Evolutionary conservation across 2,888 invertebrate genomes (phyloP).

Genomic region (Aphodius granarius): DNA sequence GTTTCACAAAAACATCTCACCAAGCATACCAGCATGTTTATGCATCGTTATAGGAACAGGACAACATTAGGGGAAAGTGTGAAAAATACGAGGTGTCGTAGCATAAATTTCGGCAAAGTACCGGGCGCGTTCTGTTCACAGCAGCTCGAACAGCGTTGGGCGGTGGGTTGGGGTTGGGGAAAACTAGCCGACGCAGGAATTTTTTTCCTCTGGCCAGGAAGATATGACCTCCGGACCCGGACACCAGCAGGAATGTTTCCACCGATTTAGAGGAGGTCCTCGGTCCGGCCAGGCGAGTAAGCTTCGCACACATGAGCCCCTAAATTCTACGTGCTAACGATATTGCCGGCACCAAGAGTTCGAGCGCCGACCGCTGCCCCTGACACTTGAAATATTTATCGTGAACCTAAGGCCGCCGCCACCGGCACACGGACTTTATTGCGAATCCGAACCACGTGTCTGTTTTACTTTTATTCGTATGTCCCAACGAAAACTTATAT

Average conservation of each 20-base stretch:
- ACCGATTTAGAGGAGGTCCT: conserved; percentile 7
- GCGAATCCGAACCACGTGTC: conserved; percentile 35
- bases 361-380: conserved; percentile 42
- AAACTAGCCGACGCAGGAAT: conserved; percentile 10
- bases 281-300: background rate
- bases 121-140: conserved; percentile 4
- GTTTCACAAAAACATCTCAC: background rate
- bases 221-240: conserved; percentile 8
- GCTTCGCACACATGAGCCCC: conserved; percentile 6
- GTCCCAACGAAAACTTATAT: background rate
- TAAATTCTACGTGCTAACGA: conserved; percentile 14
- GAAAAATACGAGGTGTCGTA: conserved; percentile 3
- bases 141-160: background rate
- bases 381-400: conserved; percentile 50
- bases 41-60: conserved; percentile 1
- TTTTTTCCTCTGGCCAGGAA: background rate
- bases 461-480: background rate
- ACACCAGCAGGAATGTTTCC: conserved; percentile 9
- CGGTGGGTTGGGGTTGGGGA: conserved; percentile 1
- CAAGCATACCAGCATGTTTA: conserved; percentile 1
- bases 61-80: background rate
- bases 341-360: conserved; percentile 29
- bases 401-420: conserved; percentile 44
- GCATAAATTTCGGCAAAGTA: conserved; percentile 4
- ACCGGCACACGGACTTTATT: conserved; percentile 46